phyloP scores from a whole-genome alignment of 2,113 vertebrate species.

The Brienomyrus brachyistius region DNA sequence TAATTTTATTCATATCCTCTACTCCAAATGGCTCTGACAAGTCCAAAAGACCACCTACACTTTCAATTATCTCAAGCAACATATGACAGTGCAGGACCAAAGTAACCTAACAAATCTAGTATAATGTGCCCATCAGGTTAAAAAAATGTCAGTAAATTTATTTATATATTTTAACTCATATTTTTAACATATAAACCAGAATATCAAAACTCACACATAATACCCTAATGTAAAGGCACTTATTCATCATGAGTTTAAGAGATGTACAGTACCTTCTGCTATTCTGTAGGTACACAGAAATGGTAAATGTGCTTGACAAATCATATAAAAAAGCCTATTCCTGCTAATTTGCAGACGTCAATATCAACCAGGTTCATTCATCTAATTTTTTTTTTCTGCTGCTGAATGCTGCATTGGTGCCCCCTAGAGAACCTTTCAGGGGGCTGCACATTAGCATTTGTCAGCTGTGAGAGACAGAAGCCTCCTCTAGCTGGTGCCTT shows the following conservation, averaged over 20 bases:
- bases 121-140: constrained; percentile 53
- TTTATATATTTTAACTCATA: too few species aligned
- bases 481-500: too few species aligned
- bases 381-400: neutral
- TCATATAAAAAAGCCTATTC: neutral
- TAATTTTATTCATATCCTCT: constrained; percentile 9
- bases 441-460: neutral
- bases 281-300: neutral
- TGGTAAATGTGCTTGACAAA: neutral
- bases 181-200: neutral
- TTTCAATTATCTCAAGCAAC: constrained; percentile 58
- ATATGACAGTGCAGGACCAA: constrained; percentile 47
- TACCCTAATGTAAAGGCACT: constrained; percentile 30
- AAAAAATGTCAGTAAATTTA: constrained; percentile 49
- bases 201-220: neutral
- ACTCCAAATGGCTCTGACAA: constrained; percentile 18
- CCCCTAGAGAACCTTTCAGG: neutral
- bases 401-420: neutral
- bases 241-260: constrained; percentile 40
- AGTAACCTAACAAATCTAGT: constrained; percentile 46
- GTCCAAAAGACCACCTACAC: constrained; percentile 49
- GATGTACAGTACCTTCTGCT: neutral
- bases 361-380: neutral
- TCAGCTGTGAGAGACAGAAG: neutral
- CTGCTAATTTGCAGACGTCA: neutral